phyloP scores from a whole-genome alignment of 2,113 vertebrate genomes.

The Rousettus leschenaultii region DNA sequence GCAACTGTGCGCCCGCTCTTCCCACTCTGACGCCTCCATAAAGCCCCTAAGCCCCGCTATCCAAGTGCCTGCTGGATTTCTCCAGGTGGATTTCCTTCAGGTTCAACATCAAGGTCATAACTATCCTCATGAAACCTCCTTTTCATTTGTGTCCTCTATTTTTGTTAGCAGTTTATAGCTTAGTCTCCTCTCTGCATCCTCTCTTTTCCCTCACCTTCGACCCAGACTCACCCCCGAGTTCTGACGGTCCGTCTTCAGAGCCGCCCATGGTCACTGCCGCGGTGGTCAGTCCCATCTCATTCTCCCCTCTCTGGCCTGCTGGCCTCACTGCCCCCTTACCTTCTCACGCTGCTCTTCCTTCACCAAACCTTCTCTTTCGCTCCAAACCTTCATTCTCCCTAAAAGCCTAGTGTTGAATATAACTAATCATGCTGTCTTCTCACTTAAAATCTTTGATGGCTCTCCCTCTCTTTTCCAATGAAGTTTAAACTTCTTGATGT shows the following conservation, averaged over 20 bases:
- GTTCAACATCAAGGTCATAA: neutral
- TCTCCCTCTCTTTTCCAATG: neutral
- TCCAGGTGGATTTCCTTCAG: neutral
- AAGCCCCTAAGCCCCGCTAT: neutral
- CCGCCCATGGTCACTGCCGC: neutral
- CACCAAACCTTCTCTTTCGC: neutral
- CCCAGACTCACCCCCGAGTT: neutral
- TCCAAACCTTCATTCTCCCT: neutral
- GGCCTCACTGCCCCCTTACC: neutral
- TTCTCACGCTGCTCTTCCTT: neutral
- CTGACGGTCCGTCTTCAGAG: neutral
- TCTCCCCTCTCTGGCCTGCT: too few relatives aligned
- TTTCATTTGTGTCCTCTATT: neutral
- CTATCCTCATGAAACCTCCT: neutral
- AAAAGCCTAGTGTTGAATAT: neutral
- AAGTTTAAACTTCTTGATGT: neutral
- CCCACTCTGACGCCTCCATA: neutral
- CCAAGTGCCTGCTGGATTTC: neutral
- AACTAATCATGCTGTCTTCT: neutral
- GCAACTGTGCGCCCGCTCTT: neutral
- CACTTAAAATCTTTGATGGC: neutral
- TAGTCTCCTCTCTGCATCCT: neutral
- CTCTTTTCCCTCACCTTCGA: neutral
- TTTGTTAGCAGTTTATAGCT: neutral
- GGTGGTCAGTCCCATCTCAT: neutral